Evolutionary conservation across 2,113 vertebrate species (phyloP), one percentile per base, ranked within the genome.

Genomic region (Lagopus muta): DNA sequence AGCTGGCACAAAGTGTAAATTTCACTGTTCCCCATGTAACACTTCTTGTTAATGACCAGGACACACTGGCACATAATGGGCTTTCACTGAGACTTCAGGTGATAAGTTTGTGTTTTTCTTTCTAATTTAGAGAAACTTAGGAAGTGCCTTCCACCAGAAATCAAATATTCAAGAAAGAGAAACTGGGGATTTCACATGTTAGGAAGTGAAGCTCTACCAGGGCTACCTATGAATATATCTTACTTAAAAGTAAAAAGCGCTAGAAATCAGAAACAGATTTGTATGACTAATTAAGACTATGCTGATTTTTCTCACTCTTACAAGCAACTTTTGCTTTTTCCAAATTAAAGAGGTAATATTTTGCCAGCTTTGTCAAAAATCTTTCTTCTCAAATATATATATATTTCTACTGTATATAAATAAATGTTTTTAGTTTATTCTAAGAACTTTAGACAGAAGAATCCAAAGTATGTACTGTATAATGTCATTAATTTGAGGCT

Each of bases 341-440:
- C 78, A 94, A 89, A 93, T 93, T 93, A 88, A 94, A 96, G 81
- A 84, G 20, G 36, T 60, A 67, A 25, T 71, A 66, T 47, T 62
- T 84, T 55, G 28, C 40, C 43, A 80, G 43, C 48, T 92, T 75
- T 69, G 47, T 32, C 34, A 88, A 92, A 90, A 87, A 73, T 8
- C 0, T 17, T 74, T 85, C 60, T 81, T 90, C 54, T 77, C 43
- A 72, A 81, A 43, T 86, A 74, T 11, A 62, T 72, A 64, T 30
- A 64, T 5, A 54, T 54, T 27, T 50, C 2, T 8, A 52, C 14
- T 52, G 47, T 80, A 73, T 11, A 61, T 75, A 60, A 54, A 58
- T 64, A 90, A 71, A n/a, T 0, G 17, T 1, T 2, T 82, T 92
- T 90, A 2, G 15, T 90, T 88, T 91, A 78, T 92, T 89, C 52